Evolutionary conservation across 2,888 invertebrate species (phyloP).

Genomic region (Acleris emargana): DNA sequence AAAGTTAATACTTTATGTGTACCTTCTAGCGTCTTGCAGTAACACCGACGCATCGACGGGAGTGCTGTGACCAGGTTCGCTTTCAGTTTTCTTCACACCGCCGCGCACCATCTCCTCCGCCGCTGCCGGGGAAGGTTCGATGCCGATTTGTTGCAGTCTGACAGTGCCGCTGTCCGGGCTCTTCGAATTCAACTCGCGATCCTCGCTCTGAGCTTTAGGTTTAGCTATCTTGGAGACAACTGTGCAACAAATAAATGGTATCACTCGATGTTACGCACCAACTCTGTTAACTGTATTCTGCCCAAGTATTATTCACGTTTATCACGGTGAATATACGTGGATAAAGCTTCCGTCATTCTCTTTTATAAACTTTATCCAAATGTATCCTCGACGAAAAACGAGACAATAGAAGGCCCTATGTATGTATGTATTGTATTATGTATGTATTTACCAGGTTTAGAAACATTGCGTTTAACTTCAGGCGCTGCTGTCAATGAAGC

Average conservation of each 20-base stretch:
- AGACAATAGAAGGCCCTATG: background rate
- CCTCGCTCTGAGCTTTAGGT: slow-evolving; percentile 79
- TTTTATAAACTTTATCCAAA: too few species aligned
- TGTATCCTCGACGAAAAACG: too few species aligned
- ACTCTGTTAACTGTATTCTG: too few species aligned
- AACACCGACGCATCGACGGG: slow-evolving; percentile 77
- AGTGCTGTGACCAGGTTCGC: slow-evolving; percentile 81
- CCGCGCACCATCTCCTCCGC: slow-evolving; percentile 55
- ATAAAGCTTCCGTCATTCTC: too few species aligned
- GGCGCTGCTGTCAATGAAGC: slow-evolving; percentile 85
- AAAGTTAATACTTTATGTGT: slow-evolving; percentile 6
- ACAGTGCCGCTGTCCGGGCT: slow-evolving; percentile 68
- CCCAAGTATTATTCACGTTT: too few species aligned
- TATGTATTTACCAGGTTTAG: slow-evolving; percentile 64
- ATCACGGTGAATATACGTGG: too few species aligned
- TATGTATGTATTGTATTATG: background rate
- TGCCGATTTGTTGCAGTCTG: slow-evolving; percentile 79
- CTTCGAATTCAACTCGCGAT: slow-evolving; percentile 69
- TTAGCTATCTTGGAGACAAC: slow-evolving; percentile 78
- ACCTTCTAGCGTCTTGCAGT: slow-evolving; percentile 83
- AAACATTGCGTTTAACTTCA: slow-evolving; percentile 69
- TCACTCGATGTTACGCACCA: background rate
- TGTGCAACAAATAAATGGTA: slow-evolving; percentile 40
- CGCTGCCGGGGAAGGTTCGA: slow-evolving; percentile 69
- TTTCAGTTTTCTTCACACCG: slow-evolving; percentile 79